These are phyloP conservation scores for Lucilia cuprina DNA, from an alignment of 1,140 invertebrate species.

Conservation along the genomic window DNA sequence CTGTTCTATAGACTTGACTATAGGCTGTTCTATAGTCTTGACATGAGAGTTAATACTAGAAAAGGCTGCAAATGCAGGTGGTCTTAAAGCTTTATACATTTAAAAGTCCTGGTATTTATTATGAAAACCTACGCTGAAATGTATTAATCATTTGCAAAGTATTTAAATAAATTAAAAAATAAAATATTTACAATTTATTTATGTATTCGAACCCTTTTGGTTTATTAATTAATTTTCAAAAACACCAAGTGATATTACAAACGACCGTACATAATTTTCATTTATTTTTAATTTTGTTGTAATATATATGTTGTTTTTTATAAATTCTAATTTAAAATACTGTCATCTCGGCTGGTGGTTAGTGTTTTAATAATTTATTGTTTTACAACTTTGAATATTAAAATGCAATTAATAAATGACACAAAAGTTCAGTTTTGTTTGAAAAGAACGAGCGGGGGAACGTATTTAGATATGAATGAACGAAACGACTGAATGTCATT, in stretches of 20 bases:
- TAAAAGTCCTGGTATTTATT: too few relatives aligned
- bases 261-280: not conserved
- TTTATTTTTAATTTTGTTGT: not conserved
- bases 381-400: conserved; percentile 4
- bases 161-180: too few relatives aligned
- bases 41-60: too few relatives aligned
- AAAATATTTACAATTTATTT: too few relatives aligned
- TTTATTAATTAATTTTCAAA: not conserved
- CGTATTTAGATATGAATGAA: too few relatives aligned
- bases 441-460: not conserved
- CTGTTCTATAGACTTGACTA: too few relatives aligned
- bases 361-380: conserved; percentile 5
- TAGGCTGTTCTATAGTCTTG: too few relatives aligned
- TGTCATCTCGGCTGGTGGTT: not conserved
- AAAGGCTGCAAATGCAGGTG: too few relatives aligned
- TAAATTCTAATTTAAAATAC: not conserved
- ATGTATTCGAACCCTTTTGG: too few relatives aligned
- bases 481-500: not conserved
- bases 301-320: not conserved
- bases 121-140: too few relatives aligned
- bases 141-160: too few relatives aligned
- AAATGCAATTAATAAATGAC: conserved; percentile 5
- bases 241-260: not conserved
- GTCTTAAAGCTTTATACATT: too few relatives aligned
- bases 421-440: not conserved